Evolutionary conservation across 2,113 vertebrate species (phyloP).

Genomic region (Forbesichthys agassizii): DNA sequence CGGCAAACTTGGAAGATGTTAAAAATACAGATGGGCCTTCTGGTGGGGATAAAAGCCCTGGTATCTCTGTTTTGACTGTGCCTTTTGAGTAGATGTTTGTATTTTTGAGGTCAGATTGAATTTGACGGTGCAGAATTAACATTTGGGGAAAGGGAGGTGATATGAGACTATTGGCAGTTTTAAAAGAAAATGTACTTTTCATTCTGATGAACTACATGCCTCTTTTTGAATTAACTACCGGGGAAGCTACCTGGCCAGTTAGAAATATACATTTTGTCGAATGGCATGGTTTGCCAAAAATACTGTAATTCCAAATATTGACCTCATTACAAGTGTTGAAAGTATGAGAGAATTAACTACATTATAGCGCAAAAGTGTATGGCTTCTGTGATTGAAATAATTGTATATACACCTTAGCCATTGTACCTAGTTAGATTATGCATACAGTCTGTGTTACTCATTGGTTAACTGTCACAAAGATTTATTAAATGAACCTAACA

Average conservation of each 20-base stretch:
- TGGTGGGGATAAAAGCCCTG: constrained; percentile 30
- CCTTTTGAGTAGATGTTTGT: constrained; percentile 15
- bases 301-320: constrained; percentile 4
- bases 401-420: constrained; percentile 51
- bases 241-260: neutral
- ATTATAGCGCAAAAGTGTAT: constrained; percentile 37
- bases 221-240: too few relatives aligned
- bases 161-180: neutral
- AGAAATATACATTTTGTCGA: constrained; percentile 12
- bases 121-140: neutral
- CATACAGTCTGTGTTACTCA: constrained; percentile 39
- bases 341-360: constrained; percentile 6
- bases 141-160: neutral
- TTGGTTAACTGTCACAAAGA: constrained; percentile 29
- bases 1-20: constrained; percentile 16
- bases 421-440: constrained; percentile 52
- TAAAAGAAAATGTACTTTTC: neutral
- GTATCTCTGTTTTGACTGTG: constrained; percentile 26
- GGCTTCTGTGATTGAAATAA: constrained; percentile 30
- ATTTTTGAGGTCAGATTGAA: neutral
- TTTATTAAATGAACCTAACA: constrained; percentile 20
- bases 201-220: too few relatives aligned
- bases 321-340: constrained; percentile 5
- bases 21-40: constrained; percentile 5
- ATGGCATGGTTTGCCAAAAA: constrained; percentile 23